Conservation (phyloP, 1,140 invertebrate genomes). For the Drosophila busckii region DNA sequence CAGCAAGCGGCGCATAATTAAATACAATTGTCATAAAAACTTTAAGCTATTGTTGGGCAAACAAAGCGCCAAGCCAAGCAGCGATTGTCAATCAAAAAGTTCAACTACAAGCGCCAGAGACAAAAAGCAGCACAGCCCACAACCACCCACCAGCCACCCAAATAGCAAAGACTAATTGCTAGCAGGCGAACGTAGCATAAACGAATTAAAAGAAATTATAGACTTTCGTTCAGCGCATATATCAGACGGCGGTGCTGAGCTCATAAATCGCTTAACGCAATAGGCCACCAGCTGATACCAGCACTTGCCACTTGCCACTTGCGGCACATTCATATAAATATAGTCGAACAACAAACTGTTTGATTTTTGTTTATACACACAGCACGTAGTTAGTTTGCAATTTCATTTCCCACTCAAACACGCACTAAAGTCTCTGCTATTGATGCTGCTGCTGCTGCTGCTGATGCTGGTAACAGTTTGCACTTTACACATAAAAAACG, state of each 20-base stretch:
- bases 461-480: conserved; percentile 1
- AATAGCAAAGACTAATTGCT: conserved; percentile 58
- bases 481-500: conserved; percentile 3
- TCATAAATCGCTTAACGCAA: conserved; percentile 63
- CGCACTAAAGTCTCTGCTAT: no score
- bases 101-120: conserved; percentile 3
- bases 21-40: conserved; percentile 64
- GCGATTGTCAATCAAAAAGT: conserved; percentile 60
- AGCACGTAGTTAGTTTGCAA: conserved; percentile 23
- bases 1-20: conserved; percentile 52
- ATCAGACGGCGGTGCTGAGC: conserved; percentile 52
- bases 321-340: no score
- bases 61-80: conserved; percentile 4
- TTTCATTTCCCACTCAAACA: neutral
- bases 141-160: conserved; percentile 2
- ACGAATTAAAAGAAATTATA: conserved; percentile 67
- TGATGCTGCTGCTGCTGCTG: no score
- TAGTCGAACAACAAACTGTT: neutral
- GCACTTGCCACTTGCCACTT: no score
- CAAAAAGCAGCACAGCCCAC: neutral
- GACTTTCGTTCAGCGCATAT: conserved; percentile 44
- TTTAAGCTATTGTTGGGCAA: conserved; percentile 54
- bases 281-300: conserved; percentile 6
- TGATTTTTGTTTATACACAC: conserved; percentile 21
- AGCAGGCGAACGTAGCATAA: conserved; percentile 47